phyloP scores from a whole-genome alignment of 2,797 vertebrate genomes.

The Siniperca obscura region DNA sequence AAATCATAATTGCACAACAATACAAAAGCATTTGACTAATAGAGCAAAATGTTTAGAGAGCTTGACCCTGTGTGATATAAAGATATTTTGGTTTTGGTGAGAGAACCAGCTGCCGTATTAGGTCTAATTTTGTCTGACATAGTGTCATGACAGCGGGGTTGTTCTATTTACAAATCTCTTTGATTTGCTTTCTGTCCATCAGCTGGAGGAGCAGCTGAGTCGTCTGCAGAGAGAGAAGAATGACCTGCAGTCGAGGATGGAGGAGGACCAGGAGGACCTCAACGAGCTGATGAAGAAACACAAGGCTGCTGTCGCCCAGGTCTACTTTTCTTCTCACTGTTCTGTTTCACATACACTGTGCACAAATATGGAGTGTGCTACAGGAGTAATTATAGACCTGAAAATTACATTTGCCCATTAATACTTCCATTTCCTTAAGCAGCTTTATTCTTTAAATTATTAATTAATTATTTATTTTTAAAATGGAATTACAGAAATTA shows the following conservation, averaged over 20 bases:
- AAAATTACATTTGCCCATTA: not conserved
- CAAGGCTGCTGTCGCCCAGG: constrained; percentile 95
- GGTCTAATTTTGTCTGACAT: not conserved
- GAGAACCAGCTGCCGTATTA: not conserved
- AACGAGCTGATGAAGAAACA: constrained; percentile 99
- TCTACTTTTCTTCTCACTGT: constrained; percentile 57
- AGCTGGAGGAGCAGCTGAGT: constrained; percentile 98
- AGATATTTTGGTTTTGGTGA: not conserved
- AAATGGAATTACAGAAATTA: not conserved
- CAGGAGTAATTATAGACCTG: not conserved
- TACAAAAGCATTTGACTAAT: not conserved
- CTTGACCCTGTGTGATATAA: not conserved
- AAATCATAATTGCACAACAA: not conserved
- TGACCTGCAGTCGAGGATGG: constrained; percentile 93
- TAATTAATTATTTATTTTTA: too few species aligned
- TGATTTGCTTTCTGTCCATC: constrained; percentile 33
- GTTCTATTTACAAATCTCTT: not conserved
- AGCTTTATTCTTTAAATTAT: too few species aligned
- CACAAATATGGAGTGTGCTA: not conserved
- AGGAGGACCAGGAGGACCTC: constrained; percentile 98
- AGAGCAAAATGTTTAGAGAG: not conserved
- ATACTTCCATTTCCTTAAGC: not conserved
- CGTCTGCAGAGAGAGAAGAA: constrained; percentile 97
- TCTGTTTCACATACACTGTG: not conserved
- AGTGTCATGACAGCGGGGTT: not conserved